Evolutionary conservation across 2,113 vertebrate species (phyloP), one percentile per base, ranked within the genome.

Genomic region (Grammomys surdaster): DNA sequence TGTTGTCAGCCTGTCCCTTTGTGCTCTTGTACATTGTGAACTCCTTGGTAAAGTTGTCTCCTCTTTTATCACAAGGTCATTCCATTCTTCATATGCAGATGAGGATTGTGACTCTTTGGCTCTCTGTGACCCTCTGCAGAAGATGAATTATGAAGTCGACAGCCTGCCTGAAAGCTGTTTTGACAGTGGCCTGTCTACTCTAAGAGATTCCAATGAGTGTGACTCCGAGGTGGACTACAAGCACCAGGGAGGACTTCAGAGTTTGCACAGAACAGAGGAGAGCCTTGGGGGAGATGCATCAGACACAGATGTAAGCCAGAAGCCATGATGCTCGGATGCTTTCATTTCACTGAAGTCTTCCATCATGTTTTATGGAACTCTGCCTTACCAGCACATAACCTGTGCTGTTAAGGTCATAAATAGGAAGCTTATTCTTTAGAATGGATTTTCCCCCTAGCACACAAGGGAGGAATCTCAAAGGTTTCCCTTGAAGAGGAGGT

Each of bases 181-280:
- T 88, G 99, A 99, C 98, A 99, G 99, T 36, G 99, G 99, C 76
- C 98, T 99, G 97, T 99, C 99, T 36, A 99, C 99, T 0, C 97
- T 99, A 96, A 99, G 99, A 89, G 99, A 99, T 87, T 99, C 98
- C 43, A 99, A 99, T 51, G 99, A 99, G n/a, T 99, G 99, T 40
- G 99, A 99, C 98, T 99, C 99, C 0, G 99, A 99, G 98, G 98
- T 98, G 46, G 99, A 99, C 90, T 98, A 97, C 94, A 99, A 98
- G 82, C 96, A 98, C 95, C 99, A 97, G 84, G 98, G 98, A 67
- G 98, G 89, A 92, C 98, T 98, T 80, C 97, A 97, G 77, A 98
- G 96, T 92, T 95, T 97, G 5, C 97, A 95, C 0, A 97, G 97
- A 94, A 96, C 65, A 3, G 97, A 97, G 89, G 98, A 99, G 48